Evolutionary conservation across 1,140 invertebrate species (phyloP).

Genomic region (Drosophila virilis): DNA sequence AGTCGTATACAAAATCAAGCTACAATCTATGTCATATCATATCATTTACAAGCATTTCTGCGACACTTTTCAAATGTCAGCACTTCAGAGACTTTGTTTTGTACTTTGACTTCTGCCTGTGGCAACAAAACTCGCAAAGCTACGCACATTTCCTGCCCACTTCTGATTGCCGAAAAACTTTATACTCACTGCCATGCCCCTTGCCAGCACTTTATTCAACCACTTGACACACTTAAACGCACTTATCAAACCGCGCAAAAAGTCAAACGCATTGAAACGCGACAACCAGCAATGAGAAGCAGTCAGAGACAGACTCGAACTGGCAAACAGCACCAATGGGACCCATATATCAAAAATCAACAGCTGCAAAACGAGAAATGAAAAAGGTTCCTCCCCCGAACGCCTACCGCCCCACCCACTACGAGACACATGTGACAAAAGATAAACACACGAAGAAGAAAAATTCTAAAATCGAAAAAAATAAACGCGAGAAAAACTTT

Average conservation of each 20-base stretch:
- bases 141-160: conserved; percentile 65
- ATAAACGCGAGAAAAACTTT: conserved; percentile 55
- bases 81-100: conserved; percentile 42
- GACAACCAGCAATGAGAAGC: conserved; percentile 52
- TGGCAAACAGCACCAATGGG: conserved; percentile 67
- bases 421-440: conserved; percentile 73
- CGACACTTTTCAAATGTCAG: conserved; percentile 34
- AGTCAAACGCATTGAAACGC: conserved; percentile 76
- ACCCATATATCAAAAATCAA: conserved; percentile 79
- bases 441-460: conserved; percentile 73
- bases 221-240: conserved; percentile 70
- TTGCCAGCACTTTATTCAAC: conserved; percentile 27
- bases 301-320: conserved; percentile 41
- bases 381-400: conserved; percentile 29
- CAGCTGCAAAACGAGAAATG: conserved; percentile 55
- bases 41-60: conserved; percentile 44
- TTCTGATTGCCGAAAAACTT: conserved; percentile 58
- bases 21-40: conserved; percentile 37
- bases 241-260: conserved; percentile 59
- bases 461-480: conserved; percentile 72
- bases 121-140: conserved; percentile 48
- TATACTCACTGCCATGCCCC: not conserved
- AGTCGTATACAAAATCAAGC: conserved; percentile 3
- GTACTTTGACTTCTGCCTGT: conserved; percentile 47
- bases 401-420: not conserved